Conservation (phyloP, 2,888 invertebrate genomes). For the Sinelater perroti region DNA sequence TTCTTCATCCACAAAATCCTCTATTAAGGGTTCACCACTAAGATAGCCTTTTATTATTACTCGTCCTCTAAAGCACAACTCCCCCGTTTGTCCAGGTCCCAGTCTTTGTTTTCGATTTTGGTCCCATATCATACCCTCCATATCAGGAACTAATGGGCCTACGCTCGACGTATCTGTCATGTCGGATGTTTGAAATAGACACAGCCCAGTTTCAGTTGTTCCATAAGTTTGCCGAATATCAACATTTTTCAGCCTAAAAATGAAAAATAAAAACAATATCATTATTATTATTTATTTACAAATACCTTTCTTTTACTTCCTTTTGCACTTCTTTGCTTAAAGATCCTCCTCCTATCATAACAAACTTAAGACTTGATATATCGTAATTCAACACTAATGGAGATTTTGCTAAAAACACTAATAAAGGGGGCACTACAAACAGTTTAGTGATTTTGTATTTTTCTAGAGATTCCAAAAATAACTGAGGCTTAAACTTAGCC, state of each 20-base stretch:
- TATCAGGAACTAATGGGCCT: constrained; percentile 68
- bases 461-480: constrained; percentile 67
- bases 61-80: constrained; percentile 80
- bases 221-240: constrained; percentile 7
- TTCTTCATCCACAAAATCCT: constrained; percentile 69
- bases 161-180: constrained; percentile 51
- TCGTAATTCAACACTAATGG: constrained; percentile 77
- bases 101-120: constrained; percentile 67
- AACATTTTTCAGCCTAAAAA: background rate
- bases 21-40: constrained; percentile 62
- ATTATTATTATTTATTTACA: too few relatives aligned
- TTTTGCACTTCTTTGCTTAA: constrained; percentile 68
- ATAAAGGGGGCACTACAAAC: constrained; percentile 57
- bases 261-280: too few relatives aligned
- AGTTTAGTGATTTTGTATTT: constrained; percentile 48
- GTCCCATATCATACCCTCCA: constrained; percentile 66
- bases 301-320: constrained; percentile 28
- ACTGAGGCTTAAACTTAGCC: constrained; percentile 73
- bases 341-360: constrained; percentile 81
- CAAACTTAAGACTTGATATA: constrained; percentile 69
- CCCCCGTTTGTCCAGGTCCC: constrained; percentile 74
- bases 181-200: background rate
- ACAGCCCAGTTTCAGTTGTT: background rate
- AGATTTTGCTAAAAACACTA: constrained; percentile 80
- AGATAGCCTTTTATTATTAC: constrained; percentile 74